Base-by-base conservation (phyloP, 2,888 invertebrate genomes). In the Criorhina ranunculi region DNA sequence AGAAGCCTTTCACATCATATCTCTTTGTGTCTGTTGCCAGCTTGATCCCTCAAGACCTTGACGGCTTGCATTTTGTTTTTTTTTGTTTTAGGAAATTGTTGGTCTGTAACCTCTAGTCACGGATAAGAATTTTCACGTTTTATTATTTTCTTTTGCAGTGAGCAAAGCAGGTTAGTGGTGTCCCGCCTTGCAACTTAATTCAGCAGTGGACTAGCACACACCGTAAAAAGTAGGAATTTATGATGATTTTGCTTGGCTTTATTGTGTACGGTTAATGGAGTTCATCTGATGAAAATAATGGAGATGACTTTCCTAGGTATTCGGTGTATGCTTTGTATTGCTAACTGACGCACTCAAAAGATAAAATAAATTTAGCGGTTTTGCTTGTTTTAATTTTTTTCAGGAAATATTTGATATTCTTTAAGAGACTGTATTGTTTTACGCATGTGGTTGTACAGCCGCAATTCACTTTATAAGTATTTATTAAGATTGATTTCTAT, bases 141-240 rank as follows among this genome's bases (percentile, higher is more conserved):
- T 55, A 37, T 60, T 73, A 12, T 67, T 24, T 73, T 73, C 59
- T 44, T 40, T 46, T 64, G 12, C 46, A 12, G 35, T 17, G 15
- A 59, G 51, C 57, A 66, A 79, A 80, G 59, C 79, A 73, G 79
- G 79, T 80, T 80, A 80, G 79, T 80, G 66, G 66, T 80, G 69
- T 49, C 35, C 17, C 37, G 60, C 11, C 37, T 57, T 81, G 75
- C 64, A 75, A 44, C 46, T 57, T 46, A 66, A 75, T 37, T 67
- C 55, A 70, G 55, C 46, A 46, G n/a, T 64, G 64, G 24, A 44
- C 44, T 64, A 46, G 31, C 31, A 7, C 53, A 44, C n/a, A n/a
- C 46, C 44, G 40, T 7, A 59, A 24, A 19, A 15, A 59, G 31
- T 31, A 15, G 15, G 24, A 33, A 35, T 49, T 35, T 60, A 69